Conservation (phyloP, 2,888 invertebrate species). For the Monopis laevigella region DNA sequence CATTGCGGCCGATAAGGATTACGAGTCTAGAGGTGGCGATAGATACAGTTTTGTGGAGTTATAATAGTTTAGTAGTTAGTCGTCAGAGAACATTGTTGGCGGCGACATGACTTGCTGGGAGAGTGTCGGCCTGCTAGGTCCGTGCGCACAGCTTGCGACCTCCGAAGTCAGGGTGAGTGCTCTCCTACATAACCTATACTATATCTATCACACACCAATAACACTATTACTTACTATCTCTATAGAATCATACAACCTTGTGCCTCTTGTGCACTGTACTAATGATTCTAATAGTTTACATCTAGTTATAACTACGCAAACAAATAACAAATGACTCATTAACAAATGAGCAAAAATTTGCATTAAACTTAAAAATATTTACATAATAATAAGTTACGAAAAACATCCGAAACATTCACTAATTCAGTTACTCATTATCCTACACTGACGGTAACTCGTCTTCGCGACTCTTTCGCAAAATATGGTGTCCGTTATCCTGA, state of each 20-base stretch:
- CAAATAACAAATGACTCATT: not conserved
- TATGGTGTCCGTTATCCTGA: constrained; percentile 50
- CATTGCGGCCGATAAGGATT: constrained; percentile 37
- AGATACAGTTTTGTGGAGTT: constrained; percentile 2
- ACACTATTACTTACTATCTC: no score
- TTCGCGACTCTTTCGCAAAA: no score
- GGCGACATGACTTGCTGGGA: constrained; percentile 64
- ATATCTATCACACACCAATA: no score
- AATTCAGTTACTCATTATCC: no score
- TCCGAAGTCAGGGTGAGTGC: constrained; percentile 60
- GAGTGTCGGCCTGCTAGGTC: constrained; percentile 60
- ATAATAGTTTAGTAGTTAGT: constrained; percentile 4
- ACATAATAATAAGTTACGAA: no score
- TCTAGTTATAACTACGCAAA: constrained; percentile 1
- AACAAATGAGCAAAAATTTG: no score
- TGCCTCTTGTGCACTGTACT: no score
- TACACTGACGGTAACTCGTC: not conserved
- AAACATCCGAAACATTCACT: no score
- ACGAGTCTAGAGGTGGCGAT: not conserved
- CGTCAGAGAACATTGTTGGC: not conserved
- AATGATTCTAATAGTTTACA: constrained; percentile 3
- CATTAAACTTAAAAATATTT: no score
- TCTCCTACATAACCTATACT: no score
- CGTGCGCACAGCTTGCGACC: constrained; percentile 59
- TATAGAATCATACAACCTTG: no score